Conservation (phyloP, 2,888 invertebrate genomes). For the Scaptomyza tumidula region DNA sequence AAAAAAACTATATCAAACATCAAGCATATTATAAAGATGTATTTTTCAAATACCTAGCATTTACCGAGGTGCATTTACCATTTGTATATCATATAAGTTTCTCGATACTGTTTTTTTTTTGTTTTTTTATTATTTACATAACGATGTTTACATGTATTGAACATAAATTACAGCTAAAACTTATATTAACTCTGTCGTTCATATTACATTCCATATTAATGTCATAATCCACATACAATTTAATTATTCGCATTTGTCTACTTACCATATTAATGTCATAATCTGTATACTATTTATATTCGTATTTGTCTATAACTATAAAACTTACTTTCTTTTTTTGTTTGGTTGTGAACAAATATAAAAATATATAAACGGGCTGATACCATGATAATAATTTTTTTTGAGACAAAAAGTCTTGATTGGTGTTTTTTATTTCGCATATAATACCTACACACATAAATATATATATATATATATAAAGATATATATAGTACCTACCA, state of each 20-base stretch:
- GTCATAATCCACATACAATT: no score
- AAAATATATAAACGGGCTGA: constrained; percentile 17
- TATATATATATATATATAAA: neutral
- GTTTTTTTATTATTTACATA: constrained; percentile 3
- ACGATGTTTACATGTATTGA: constrained; percentile 16
- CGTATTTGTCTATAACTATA: constrained; percentile 43
- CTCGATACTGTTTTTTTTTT: constrained; percentile 1
- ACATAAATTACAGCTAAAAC: neutral
- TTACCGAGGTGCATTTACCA: constrained; percentile 46
- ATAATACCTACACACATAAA: constrained; percentile 39
- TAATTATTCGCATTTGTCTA: constrained; percentile 1
- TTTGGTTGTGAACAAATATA: constrained; percentile 24
- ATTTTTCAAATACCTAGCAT: constrained; percentile 6
- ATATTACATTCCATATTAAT: constrained; percentile 3
- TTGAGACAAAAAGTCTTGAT: constrained; percentile 55
- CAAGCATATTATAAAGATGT: neutral
- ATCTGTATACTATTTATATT: constrained; percentile 28
- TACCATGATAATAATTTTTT: constrained; percentile 42
- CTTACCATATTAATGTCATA: constrained; percentile 31
- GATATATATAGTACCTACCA: constrained; percentile 23
- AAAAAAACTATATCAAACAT: neutral
- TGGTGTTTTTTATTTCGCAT: constrained; percentile 50
- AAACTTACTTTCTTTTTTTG: constrained; percentile 22
- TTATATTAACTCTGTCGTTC: no score
- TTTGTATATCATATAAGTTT: constrained; percentile 2